Base-by-base conservation (phyloP, 2,797 vertebrate genomes). In the Hypotaenidia philippensis region DNA sequence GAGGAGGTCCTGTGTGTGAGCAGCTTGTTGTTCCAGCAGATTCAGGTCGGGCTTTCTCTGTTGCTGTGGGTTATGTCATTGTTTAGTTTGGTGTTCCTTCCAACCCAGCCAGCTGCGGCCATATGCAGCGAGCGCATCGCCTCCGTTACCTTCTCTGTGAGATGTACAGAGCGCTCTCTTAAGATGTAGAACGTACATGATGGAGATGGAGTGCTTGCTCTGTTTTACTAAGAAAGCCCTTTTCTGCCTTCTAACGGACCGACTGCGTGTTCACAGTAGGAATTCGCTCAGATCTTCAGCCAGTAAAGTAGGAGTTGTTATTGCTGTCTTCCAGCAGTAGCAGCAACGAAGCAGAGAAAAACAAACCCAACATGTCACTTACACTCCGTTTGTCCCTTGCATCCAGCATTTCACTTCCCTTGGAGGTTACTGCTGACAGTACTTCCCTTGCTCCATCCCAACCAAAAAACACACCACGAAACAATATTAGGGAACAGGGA, bases 291-390 rank as follows among this genome's bases (percentile, higher is more conserved):
- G 82, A 96, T 94, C 87, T 89, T 72, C n/a, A 65, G 79, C 87
- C 94, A 90, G 56, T 66, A 41, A 93, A 96, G 92, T 76, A 95
- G 93, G 83, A 83, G 56, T 85, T 96, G 77, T 96, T 95, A 90
- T 89, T 96, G 50, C 75, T 92, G 70, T 96, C 81, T 94, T 96
- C 84, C 91, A 94, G 95, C 95, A 96, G 94, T 89, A 93, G 86
- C 77, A 55, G 66, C 13, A 56, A 81, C 92, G 85, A 21, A 84
- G 65, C 49, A 56, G 66, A 97, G 92, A 84, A 95, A 94, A 95
- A 89, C 78, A 95, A 96, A 83, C 44, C 45, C 36, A 49, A 45
- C 3, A 0, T 72, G 83, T 87, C 78, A 68, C 85, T 96, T 80
- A 49, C 36, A 55, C 86, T 97, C 93, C 76, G 1, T 87, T 94